Base-by-base conservation (phyloP, 2,888 invertebrate species). In the Ichneumon xanthorius region DNA sequence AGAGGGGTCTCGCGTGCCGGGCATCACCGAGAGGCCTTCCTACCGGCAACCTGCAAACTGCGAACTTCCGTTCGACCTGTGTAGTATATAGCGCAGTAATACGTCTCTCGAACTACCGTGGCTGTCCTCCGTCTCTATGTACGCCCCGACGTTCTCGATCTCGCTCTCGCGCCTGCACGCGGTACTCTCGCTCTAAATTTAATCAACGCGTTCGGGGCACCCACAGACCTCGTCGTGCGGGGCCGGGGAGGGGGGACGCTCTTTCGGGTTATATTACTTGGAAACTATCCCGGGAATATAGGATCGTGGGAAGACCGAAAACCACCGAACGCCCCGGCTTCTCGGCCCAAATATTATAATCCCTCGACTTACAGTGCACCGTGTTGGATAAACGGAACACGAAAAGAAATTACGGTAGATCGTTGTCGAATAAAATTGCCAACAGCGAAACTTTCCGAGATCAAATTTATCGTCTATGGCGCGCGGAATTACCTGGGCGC, bases 201-300 rank as follows among this genome's bases (percentile, higher is more conserved):
- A 91, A 91, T 91, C 90, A 91, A 89, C 88, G 88, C 88, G 70
- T 83, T 82, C 55, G 67, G 30, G 63, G 26, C 33, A 45, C 63
- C 48, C 7, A 22, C 68, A 14, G 40, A 16, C 30, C 16, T 61
- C 5, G 26, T 30, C 6, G 33, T 16, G 33, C 5, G n/a, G 11
- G 5, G 37, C 0, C 37, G 26, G 45, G 45, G 45, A 3, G 40
- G 3, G 9, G 2, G 11, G 2, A 30, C 67, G 77, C 80, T 81
- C 82, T 77, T 78, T 55, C 70, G 87, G 88, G 90, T 90, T 90
- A 90, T 90, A 90, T 91, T 91, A 91, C 91, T 90, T 90, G 82
- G 86, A 86, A 91, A 90, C 91, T 90, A 90, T 88, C 88, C 86
- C 78, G 87, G 87, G 81, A 88, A 90, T 48, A 55, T 88, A 88